Conservation (phyloP, 2,113 vertebrate species). For the Tachysurus vachellii region DNA sequence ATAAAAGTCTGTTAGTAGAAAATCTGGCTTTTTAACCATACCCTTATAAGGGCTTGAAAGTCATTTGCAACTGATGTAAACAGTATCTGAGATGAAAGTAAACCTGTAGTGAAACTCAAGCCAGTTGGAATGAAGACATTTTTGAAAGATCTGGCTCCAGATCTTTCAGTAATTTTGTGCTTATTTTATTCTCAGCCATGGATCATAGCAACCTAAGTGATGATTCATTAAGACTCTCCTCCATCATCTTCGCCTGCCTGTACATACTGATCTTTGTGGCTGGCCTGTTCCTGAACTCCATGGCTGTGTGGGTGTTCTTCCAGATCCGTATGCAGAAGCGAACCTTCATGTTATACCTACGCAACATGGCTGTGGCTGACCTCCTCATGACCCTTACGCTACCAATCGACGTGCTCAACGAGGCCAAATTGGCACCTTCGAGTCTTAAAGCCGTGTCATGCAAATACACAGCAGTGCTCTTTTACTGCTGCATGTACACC, state of each 20-base stretch:
- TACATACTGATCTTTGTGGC: slow-evolving; percentile 77
- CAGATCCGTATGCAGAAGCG: slow-evolving; percentile 71
- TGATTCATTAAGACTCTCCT: slow-evolving; percentile 39
- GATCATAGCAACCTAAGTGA: slow-evolving; percentile 38
- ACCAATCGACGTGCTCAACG: slow-evolving; percentile 67
- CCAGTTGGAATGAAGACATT: not conserved
- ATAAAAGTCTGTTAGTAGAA: not conserved
- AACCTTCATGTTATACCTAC: slow-evolving; percentile 77
- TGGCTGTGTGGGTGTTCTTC: slow-evolving; percentile 84
- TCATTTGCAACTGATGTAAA: not conserved
- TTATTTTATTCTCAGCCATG: slow-evolving; percentile 20
- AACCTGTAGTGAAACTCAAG: not conserved
- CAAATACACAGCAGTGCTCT: slow-evolving; percentile 73
- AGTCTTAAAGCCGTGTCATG: slow-evolving; percentile 68
- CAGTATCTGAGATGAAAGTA: not conserved
- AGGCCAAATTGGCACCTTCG: slow-evolving; percentile 62
- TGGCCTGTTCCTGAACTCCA: slow-evolving; percentile 77
- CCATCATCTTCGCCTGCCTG: slow-evolving; percentile 69
- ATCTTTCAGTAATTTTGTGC: not conserved
- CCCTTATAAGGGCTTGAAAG: slow-evolving; percentile 5
- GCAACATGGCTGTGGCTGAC: slow-evolving; percentile 77
- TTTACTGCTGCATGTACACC: slow-evolving; percentile 80
- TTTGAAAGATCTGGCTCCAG: no score
- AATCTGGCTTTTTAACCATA: not conserved
- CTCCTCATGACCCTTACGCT: slow-evolving; percentile 75